Conservation (phyloP, 2,888 invertebrate species). For the Eristalis tenax region DNA sequence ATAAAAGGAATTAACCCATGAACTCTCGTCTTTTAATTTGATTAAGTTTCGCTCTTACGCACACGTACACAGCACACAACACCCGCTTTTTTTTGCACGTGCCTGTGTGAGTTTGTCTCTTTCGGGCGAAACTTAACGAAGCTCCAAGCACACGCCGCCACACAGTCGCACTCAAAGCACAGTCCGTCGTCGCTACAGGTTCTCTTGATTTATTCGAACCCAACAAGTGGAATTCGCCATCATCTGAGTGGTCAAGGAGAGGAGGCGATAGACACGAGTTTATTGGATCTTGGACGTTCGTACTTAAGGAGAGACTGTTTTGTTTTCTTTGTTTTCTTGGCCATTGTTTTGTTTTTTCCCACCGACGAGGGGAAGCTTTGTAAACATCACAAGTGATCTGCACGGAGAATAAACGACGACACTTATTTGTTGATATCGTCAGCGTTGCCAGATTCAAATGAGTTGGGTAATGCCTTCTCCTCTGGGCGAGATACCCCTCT, state of each 20-base stretch:
- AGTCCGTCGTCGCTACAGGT: not conserved
- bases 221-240: constrained; percentile 46
- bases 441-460: not conserved
- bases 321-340: constrained; percentile 27
- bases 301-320: constrained; percentile 3
- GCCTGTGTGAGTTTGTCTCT: not conserved
- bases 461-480: no score
- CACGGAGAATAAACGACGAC: no score
- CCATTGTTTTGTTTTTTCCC: constrained; percentile 10
- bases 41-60: constrained; percentile 29
- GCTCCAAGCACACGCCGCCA: not conserved
- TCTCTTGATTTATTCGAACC: constrained; percentile 35
- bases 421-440: not conserved
- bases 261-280: constrained; percentile 3
- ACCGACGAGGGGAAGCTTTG: not conserved
- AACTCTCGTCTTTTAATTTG: constrained; percentile 47
- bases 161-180: no score
- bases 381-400: not conserved
- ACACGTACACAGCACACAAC: not conserved
- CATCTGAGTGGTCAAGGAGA: constrained; percentile 12
- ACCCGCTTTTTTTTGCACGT: not conserved
- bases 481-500: no score
- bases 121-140: constrained; percentile 45
- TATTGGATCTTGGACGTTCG: constrained; percentile 9
- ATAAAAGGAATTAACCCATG: constrained; percentile 18